These are phyloP conservation scores for Stenchaetothrips biformis DNA, from an alignment of 2,888 invertebrate species.

Conservation along the genomic window DNA sequence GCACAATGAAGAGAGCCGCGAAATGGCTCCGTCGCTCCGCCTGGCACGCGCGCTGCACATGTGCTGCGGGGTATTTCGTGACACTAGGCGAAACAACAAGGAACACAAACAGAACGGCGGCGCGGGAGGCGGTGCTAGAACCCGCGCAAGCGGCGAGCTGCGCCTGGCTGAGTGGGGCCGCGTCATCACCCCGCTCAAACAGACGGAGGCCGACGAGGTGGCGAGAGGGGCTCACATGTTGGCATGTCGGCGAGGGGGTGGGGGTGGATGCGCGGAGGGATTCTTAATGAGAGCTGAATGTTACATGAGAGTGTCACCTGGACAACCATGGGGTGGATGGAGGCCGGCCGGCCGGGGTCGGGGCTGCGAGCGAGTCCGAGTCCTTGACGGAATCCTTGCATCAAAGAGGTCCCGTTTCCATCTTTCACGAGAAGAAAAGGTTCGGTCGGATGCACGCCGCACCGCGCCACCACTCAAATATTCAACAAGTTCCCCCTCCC, in stretches of 20 bases:
- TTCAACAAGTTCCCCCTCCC: no score
- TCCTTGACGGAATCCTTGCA: neutral
- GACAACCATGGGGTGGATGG: neutral
- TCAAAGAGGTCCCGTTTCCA: neutral
- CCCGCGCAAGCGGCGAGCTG: neutral
- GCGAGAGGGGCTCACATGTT: neutral
- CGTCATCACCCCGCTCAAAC: no score
- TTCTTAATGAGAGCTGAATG: slow-evolving; percentile 18
- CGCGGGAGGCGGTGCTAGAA: no score
- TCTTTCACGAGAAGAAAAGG: neutral
- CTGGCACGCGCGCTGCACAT: no score
- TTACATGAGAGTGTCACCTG: slow-evolving; percentile 17
- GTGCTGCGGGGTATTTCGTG: no score
- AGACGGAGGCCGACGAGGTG: neutral
- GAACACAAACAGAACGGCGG: no score
- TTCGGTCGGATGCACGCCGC: neutral
- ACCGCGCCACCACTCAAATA: neutral
- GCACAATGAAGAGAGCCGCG: neutral
- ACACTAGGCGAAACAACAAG: no score
- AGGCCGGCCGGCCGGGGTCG: neutral
- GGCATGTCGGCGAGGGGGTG: neutral
- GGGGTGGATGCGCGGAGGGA: neutral
- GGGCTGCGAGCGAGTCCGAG: neutral
- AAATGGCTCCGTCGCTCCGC: no score
- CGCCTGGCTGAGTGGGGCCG: no score